Evolutionary conservation across 2,888 invertebrate species (phyloP).

Genomic region (Tricholauxania praeusta): DNA sequence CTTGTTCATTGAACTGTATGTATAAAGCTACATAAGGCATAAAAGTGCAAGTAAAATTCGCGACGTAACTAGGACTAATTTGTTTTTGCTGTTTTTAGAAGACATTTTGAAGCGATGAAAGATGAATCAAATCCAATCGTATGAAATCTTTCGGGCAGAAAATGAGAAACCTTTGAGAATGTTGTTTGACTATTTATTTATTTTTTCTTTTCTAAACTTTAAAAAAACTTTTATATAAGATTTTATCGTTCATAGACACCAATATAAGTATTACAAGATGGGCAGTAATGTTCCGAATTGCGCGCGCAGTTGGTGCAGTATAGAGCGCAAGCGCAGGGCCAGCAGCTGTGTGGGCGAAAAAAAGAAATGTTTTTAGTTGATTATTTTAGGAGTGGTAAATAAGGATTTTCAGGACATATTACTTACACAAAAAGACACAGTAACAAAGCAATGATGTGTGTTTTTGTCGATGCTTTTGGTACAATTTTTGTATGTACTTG

Average conservation of each 20-base stretch:
- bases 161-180: too few relatives aligned
- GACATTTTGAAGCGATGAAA: too few relatives aligned
- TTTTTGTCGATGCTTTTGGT: constrained; percentile 57
- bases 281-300: constrained; percentile 72
- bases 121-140: too few relatives aligned
- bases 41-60: too few relatives aligned
- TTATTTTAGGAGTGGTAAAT: not conserved
- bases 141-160: too few relatives aligned
- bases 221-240: not conserved
- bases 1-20: too few relatives aligned
- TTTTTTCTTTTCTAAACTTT: too few relatives aligned
- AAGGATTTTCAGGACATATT: not conserved
- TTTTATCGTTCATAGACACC: constrained; percentile 68
- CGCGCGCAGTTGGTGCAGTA: constrained; percentile 72
- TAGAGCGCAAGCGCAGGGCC: constrained; percentile 71
- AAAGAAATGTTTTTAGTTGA: not conserved
- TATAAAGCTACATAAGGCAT: too few relatives aligned
- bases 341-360: constrained; percentile 57
- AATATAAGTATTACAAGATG: constrained; percentile 70
- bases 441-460: constrained; percentile 61
- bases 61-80: too few relatives aligned
- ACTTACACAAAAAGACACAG: constrained; percentile 60
- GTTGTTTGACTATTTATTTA: too few relatives aligned
- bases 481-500: constrained; percentile 66
- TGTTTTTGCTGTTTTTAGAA: too few relatives aligned